phyloP scores from a whole-genome alignment of 2,113 vertebrate species.

The Thryonomys swinderianus region DNA sequence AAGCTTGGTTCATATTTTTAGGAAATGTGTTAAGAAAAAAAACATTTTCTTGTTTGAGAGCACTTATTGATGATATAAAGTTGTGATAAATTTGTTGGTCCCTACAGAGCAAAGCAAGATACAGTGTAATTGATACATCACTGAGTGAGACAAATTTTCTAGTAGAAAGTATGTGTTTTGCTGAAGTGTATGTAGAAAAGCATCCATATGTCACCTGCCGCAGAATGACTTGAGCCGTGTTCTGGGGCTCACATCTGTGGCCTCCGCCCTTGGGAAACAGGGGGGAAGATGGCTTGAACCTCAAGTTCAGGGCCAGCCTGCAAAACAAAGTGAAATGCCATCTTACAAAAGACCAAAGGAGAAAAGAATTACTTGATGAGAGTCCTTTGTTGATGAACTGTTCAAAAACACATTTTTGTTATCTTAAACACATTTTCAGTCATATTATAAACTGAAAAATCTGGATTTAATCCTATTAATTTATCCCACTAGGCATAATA shows the following conservation, averaged over 20 bases:
- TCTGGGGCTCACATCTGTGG: not conserved
- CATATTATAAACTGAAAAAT: slow-evolving; percentile 65
- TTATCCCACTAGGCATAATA: slow-evolving; percentile 55
- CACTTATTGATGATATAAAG: slow-evolving; percentile 64
- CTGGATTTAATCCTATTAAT: slow-evolving; percentile 75
- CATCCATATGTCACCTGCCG: not conserved
- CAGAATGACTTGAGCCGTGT: not conserved
- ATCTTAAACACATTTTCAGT: not conserved
- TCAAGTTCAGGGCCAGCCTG: too few relatives aligned
- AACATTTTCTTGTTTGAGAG: slow-evolving; percentile 32
- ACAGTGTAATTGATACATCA: not conserved
- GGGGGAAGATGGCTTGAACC: not conserved
- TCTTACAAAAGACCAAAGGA: not conserved
- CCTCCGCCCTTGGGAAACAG: not conserved
- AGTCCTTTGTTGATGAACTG: not conserved
- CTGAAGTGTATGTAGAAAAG: not conserved
- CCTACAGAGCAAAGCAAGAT: slow-evolving; percentile 52
- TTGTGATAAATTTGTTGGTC: slow-evolving; percentile 63
- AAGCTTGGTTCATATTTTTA: slow-evolving; percentile 75
- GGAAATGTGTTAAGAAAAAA: slow-evolving; percentile 66
- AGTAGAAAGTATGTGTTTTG: not conserved
- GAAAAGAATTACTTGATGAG: not conserved
- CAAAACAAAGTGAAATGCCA: not conserved
- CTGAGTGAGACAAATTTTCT: not conserved
- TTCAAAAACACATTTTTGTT: slow-evolving; percentile 19